Base-by-base conservation (phyloP, 1,140 invertebrate genomes). In the Formica exsecta region DNA sequence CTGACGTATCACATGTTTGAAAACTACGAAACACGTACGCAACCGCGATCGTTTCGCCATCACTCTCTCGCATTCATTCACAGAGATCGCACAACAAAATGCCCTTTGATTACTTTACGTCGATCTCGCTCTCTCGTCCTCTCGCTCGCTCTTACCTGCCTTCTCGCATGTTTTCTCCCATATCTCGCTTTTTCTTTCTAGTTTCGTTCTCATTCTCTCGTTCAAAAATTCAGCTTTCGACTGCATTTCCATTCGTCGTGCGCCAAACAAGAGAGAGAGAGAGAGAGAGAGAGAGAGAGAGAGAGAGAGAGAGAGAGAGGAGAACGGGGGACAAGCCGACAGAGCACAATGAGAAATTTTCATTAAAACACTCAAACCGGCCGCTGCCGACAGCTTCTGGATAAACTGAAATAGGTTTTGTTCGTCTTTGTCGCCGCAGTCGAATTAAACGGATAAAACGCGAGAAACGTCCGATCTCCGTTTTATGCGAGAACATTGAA, bases 1-100 rank as follows among this genome's bases (percentile, higher is more conserved):
- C 87, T 85, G 91, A 91, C 91, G 91, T 94, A 95, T 95, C 94
- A 94, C 94, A 94, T 94, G 87, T 93, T 93, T 93, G 74, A 91
- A 94, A 93, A 92, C 87, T 92, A 91, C 91, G 88, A 94, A 93
- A 88, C 90, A 92, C 91, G 89, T 90, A 92, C 38, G 65, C 29
- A 57, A 51, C 25, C 48, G 54, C 86, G 66, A 87, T 66, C 65
- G 41, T 54, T 32, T n/a, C 85, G 11, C 54, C 62, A 41, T 44
- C 48, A n/a, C 68, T 70, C 44, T 51, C 44, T 71, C 79, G 54
- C 68, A 73, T 51, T 71, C 79, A 81, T 81, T 83, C 68, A 61
- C 79, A 83, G 54, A 74, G 54, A 74, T 73, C 79, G 68, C 79
- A 74, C 54, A 83, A 83, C 79, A 62, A 83, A 83, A 83, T 83